phyloP scores from a whole-genome alignment of 2,888 invertebrate species.

The Dinocampus coccinellae region DNA sequence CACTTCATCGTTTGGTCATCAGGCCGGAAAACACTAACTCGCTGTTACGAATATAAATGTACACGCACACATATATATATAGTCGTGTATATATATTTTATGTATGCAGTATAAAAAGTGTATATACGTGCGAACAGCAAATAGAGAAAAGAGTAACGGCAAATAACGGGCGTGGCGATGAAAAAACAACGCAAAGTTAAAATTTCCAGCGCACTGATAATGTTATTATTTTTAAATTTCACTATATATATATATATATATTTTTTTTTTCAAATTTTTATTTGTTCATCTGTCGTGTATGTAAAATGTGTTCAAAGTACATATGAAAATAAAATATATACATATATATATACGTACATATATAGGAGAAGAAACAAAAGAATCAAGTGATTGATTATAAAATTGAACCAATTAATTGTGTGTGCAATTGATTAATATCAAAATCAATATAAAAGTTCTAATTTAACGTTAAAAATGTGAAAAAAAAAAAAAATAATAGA shows the following conservation, averaged over 20 bases:
- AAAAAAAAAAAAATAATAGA: slow-evolving; percentile 19
- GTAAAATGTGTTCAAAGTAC: background rate
- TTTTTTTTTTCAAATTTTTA: slow-evolving; percentile 16
- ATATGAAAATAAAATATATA: background rate
- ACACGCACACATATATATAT: background rate
- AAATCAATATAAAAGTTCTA: slow-evolving; percentile 18
- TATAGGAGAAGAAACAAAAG: slow-evolving; percentile 1
- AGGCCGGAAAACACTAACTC: slow-evolving; percentile 24
- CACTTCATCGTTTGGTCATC: slow-evolving; percentile 20
- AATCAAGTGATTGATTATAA: slow-evolving; percentile 1
- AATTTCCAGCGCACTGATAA: slow-evolving; percentile 21
- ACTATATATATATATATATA: background rate
- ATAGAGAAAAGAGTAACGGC: slow-evolving; percentile 14
- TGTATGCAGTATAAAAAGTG: background rate
- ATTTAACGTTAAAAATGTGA: slow-evolving; percentile 14
- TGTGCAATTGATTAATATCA: slow-evolving; percentile 1
- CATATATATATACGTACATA: background rate
- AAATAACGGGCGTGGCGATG: slow-evolving; percentile 19
- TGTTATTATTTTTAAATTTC: slow-evolving; percentile 22
- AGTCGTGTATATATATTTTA: too few species aligned
- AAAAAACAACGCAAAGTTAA: slow-evolving; percentile 19
- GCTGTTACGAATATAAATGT: slow-evolving; percentile 8
- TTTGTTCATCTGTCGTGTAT: slow-evolving; percentile 3
- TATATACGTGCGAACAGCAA: slow-evolving; percentile 22
- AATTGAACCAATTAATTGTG: slow-evolving; percentile 29